A percentile compares a stretch with the other conserved stretches of the same genome.
phyloP scores from a whole-genome alignment of 1,140 invertebrate genomes.

The Aphis gossypii region DNA sequence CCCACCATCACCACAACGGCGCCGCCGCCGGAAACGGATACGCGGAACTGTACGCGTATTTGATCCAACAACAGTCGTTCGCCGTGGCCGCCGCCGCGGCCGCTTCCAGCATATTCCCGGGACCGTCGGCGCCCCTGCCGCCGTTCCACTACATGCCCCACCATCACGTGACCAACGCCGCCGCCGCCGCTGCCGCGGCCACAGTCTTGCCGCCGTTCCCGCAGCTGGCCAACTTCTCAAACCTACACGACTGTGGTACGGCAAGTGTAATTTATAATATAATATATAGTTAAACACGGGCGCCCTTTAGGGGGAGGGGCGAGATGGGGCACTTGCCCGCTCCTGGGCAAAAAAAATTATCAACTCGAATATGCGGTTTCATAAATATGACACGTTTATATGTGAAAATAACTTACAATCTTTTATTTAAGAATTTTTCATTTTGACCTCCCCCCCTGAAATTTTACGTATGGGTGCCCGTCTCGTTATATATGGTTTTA shows the following conservation, averaged over 20 bases:
- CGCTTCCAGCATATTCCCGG: slow-evolving; percentile 41
- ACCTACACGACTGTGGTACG: slow-evolving; percentile 51
- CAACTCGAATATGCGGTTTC: no score
- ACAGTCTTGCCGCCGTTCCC: slow-evolving; percentile 29
- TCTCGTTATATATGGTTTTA: neutral
- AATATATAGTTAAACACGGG: no score
- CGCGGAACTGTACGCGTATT: slow-evolving; percentile 61
- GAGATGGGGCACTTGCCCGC: no score
- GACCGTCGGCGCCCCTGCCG: slow-evolving; percentile 43
- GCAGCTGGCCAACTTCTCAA: slow-evolving; percentile 35
- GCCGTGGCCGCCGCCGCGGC: slow-evolving; percentile 35
- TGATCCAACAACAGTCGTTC: slow-evolving; percentile 59
- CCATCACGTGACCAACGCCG: slow-evolving; percentile 54
- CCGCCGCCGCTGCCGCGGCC: slow-evolving; percentile 55
- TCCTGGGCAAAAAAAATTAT: no score
- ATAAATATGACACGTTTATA: no score
- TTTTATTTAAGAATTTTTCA: no score
- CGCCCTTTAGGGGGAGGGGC: no score
- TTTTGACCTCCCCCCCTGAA: no score
- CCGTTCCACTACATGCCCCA: slow-evolving; percentile 46
- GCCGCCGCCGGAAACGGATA: slow-evolving; percentile 38
- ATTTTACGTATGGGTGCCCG: no score
- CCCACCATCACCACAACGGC: no score
- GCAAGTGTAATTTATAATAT: slow-evolving; percentile 18
- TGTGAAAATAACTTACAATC: no score